phyloP scores from a whole-genome alignment of 2,797 vertebrate genomes.

The Tangara arthus region DNA sequence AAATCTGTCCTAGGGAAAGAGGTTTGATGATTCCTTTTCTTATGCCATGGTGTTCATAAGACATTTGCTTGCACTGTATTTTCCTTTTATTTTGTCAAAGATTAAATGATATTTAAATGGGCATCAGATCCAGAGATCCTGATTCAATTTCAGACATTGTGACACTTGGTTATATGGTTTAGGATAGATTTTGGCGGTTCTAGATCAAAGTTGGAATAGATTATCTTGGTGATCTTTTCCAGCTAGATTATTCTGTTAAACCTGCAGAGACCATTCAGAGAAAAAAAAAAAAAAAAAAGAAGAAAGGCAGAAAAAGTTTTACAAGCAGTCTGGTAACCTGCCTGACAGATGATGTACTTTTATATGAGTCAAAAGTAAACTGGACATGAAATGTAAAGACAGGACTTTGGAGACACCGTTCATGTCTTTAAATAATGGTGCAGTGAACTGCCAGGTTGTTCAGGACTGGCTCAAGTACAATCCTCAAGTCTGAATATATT shows the following conservation, averaged over 20 bases:
- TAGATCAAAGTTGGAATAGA: background rate
- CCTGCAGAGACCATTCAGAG: background rate
- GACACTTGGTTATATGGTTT: background rate
- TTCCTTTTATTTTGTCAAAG: background rate
- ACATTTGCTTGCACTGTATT: background rate
- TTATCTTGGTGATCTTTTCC: background rate
- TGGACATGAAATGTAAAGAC: background rate
- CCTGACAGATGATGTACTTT: background rate
- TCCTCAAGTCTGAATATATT: background rate
- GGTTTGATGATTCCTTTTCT: background rate
- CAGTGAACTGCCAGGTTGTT: background rate
- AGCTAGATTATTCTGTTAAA: background rate
- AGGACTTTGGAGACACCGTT: background rate
- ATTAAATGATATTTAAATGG: background rate
- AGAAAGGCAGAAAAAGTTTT: background rate
- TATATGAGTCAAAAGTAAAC: conserved; percentile 4
- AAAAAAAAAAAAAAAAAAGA: background rate
- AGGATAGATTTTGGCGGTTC: background rate
- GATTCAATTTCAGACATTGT: background rate
- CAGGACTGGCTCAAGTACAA: background rate
- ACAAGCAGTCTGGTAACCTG: background rate
- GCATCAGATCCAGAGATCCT: background rate
- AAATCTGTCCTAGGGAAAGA: background rate
- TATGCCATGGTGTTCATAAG: background rate
- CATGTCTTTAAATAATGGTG: background rate